These are phyloP conservation scores for Plecturocebus donacophilus DNA, from an alignment of 2,113 vertebrate genomes.

Conservation along the genomic window DNA sequence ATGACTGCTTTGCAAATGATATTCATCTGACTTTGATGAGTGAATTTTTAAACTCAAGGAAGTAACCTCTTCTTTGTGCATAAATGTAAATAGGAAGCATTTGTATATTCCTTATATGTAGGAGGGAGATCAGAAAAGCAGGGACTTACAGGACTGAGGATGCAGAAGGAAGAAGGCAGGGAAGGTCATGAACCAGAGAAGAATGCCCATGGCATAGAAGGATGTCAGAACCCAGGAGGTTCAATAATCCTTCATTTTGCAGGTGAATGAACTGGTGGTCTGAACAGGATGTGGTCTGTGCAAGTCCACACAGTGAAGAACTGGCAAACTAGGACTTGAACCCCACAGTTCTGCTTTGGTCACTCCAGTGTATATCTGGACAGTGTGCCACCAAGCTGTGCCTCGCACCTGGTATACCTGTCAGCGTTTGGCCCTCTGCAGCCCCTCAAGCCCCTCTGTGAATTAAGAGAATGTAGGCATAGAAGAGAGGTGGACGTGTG, in stretches of 20 bases:
- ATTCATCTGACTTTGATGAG: conserved; percentile 1
- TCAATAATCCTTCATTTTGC: not conserved
- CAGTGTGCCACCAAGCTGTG: not conserved
- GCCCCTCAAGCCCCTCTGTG: not conserved
- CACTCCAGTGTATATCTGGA: not conserved
- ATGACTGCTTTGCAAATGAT: not conserved
- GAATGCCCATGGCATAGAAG: not conserved
- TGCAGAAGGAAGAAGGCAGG: not conserved
- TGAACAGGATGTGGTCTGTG: too few relatives aligned
- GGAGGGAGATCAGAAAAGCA: not conserved
- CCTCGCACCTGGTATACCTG: not conserved
- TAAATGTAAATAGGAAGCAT: conserved; percentile 5
- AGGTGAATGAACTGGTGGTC: not conserved
- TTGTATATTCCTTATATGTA: not conserved
- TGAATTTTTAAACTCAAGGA: conserved; percentile 26
- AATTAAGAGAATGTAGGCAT: not conserved
- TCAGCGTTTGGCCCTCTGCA: not conserved
- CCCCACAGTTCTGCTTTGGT: accelerated
- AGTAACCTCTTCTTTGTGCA: not conserved
- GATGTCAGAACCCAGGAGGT: not conserved
- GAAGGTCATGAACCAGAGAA: not conserved
- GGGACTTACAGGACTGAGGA: not conserved
- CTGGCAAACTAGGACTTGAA: not conserved
- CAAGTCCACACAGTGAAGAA: too few relatives aligned
- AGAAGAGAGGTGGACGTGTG: not conserved